Conservation (phyloP, 1,140 invertebrate species). For the Laodelphax striatellus region DNA sequence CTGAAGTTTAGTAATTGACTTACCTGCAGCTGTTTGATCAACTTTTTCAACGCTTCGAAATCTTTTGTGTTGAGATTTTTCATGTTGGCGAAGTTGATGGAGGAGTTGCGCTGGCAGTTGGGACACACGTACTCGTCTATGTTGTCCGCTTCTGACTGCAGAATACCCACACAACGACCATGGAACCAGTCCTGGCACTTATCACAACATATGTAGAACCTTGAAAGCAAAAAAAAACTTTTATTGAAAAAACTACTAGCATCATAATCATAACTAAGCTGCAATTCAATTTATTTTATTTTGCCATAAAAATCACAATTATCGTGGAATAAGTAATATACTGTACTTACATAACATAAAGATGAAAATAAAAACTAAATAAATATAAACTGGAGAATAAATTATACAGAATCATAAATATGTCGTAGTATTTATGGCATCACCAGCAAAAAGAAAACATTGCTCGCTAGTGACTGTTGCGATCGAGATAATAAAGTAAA, state of each 20-base stretch:
- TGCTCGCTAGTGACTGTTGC: too few relatives aligned
- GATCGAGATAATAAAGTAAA: too few relatives aligned
- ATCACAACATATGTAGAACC: constrained; percentile 96
- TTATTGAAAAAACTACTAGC: neutral
- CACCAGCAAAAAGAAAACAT: too few relatives aligned
- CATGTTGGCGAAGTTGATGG: constrained; percentile 80
- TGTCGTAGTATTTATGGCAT: too few relatives aligned
- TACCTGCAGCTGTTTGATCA: constrained; percentile 86
- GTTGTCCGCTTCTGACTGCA: constrained; percentile 86
- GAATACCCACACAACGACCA: constrained; percentile 89
- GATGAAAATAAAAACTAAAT: too few relatives aligned
- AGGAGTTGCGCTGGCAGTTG: constrained; percentile 80
- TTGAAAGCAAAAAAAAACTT: constrained; percentile 24
- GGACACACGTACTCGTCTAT: constrained; percentile 96
- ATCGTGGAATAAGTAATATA: too few relatives aligned
- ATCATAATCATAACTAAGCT: too few relatives aligned
- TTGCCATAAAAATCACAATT: too few relatives aligned
- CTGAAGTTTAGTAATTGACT: constrained; percentile 11
- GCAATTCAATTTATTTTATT: too few relatives aligned
- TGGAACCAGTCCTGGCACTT: constrained; percentile 99
- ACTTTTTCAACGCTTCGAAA: constrained; percentile 67
- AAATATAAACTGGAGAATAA: too few relatives aligned
- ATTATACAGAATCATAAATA: too few relatives aligned
- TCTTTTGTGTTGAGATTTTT: constrained; percentile 73
- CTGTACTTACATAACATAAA: too few relatives aligned